Evolutionary conservation across 2,113 vertebrate genomes (phyloP).

Genomic region (Gymnorhina tibicen): DNA sequence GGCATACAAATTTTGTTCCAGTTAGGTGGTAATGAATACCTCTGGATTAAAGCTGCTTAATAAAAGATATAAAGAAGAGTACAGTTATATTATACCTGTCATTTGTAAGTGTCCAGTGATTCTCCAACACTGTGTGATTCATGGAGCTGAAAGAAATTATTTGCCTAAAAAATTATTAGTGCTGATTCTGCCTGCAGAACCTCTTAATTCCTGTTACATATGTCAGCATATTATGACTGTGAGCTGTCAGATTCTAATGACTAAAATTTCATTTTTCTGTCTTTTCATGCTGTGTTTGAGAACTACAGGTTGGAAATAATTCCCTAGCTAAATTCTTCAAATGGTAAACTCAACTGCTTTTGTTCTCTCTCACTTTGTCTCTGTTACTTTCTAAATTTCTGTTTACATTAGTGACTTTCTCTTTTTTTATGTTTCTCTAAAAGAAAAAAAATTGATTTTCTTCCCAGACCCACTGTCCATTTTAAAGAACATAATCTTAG

Average conservation of each 20-base stretch:
- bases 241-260: constrained; percentile 73
- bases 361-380: background rate
- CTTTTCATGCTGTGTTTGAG: constrained; percentile 66
- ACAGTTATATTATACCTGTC: constrained; percentile 19
- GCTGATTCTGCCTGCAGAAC: constrained; percentile 41
- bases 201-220: constrained; percentile 68
- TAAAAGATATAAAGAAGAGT: constrained; percentile 11
- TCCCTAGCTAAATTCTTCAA: constrained; percentile 40
- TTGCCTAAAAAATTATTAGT: constrained; percentile 62
- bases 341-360: constrained; percentile 21
- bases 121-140: background rate
- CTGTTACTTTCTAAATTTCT: background rate
- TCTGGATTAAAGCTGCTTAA: constrained; percentile 35
- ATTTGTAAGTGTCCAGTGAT: constrained; percentile 60
- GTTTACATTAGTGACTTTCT: background rate
- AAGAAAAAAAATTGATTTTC: background rate
- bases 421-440: background rate
- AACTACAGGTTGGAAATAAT: constrained; percentile 64
- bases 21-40: constrained; percentile 20
- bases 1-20: background rate
- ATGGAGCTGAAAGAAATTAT: constrained; percentile 59
- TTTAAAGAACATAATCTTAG: constrained; percentile 30
- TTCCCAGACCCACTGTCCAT: constrained; percentile 9
- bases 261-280: constrained; percentile 70
- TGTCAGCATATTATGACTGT: constrained; percentile 75